Base-by-base conservation (phyloP, 1,140 invertebrate species). In the Scaptomyza pallida region DNA sequence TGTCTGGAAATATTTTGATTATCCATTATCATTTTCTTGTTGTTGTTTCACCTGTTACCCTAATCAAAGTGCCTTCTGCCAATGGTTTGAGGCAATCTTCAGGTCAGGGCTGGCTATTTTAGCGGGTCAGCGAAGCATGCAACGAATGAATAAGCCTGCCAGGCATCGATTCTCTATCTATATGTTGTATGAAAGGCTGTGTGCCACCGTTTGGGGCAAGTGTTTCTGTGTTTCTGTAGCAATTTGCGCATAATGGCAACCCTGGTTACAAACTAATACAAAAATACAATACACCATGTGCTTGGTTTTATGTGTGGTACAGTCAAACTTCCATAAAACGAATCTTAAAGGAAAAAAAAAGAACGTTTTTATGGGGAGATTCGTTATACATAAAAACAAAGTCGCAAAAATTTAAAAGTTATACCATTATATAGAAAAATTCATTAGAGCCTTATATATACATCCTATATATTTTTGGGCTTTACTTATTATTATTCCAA, bases 191-290 rank as follows among this genome's bases (percentile, higher is more conserved):
- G 26, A 30, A 8, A 2, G 26, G 26, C 54, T 19, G 30, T 9
- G 44, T 57, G 52, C 44, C 52, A 43, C 15, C 30, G 40, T 69
- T 62, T 52, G 59, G 59, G 67, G 62, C 61, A 71, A 57, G 68
- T 59, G 62, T 54, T 63, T 44, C 30, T 44, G 23, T 26, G 12
- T 16, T 12, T n/a, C 26, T 9, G 26, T 74, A 81, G 82, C 78
- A 81, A 81, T 81, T 78, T 82, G 78, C 74, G 74, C 78, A 81
- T 81, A 81, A 81, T 81, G 75, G 78, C 70, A 50, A 40, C 74
- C n/a, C n/a, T 52, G 78, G 60, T 78, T 81, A 43, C 10, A 40
- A 1, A n/a, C 5, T 9, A 6, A 13, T 57, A 64, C 19, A 4
- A 21, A 21, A 2, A 21, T 21, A n/a, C 19, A 2, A 21, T 4